Conservation (phyloP, 2,888 invertebrate species). For the Cabera pusaria region DNA sequence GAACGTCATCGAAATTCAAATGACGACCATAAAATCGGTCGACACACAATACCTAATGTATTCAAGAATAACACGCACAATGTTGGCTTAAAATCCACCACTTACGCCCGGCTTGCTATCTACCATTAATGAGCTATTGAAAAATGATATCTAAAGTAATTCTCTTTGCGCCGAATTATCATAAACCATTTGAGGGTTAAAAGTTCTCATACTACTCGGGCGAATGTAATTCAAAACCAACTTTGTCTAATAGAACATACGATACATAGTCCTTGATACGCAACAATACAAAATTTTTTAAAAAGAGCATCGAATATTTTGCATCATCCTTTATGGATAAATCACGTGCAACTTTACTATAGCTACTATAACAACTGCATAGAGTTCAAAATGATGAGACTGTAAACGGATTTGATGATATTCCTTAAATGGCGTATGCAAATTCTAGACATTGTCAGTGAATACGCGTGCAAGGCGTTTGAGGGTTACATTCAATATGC, state of each 20-base stretch:
- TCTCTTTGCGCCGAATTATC: slow-evolving; percentile 66
- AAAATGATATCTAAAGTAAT: slow-evolving; percentile 82
- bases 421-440: slow-evolving; percentile 74
- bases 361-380: slow-evolving; percentile 22
- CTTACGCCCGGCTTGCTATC: slow-evolving; percentile 69
- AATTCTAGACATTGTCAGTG: slow-evolving; percentile 55
- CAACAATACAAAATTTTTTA: too few species aligned
- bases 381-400: slow-evolving; percentile 32
- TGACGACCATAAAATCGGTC: slow-evolving; percentile 76
- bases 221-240: too few species aligned
- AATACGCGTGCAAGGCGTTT: slow-evolving; percentile 46
- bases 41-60: slow-evolving; percentile 63
- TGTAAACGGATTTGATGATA: slow-evolving; percentile 51
- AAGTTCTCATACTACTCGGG: slow-evolving; percentile 48
- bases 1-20: slow-evolving; percentile 71
- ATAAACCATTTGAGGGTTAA: slow-evolving; percentile 72
- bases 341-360: slow-evolving; percentile 7
- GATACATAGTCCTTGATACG: too few species aligned
- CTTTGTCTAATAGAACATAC: too few species aligned
- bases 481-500: slow-evolving; percentile 66
- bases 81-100: slow-evolving; percentile 57
- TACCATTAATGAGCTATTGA: slow-evolving; percentile 80
- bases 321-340: slow-evolving; percentile 36
- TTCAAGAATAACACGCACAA: slow-evolving; percentile 53
- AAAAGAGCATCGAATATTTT: slow-evolving; percentile 51